phyloP scores from a whole-genome alignment of 2,797 vertebrate genomes.

The Coilia nasus region DNA sequence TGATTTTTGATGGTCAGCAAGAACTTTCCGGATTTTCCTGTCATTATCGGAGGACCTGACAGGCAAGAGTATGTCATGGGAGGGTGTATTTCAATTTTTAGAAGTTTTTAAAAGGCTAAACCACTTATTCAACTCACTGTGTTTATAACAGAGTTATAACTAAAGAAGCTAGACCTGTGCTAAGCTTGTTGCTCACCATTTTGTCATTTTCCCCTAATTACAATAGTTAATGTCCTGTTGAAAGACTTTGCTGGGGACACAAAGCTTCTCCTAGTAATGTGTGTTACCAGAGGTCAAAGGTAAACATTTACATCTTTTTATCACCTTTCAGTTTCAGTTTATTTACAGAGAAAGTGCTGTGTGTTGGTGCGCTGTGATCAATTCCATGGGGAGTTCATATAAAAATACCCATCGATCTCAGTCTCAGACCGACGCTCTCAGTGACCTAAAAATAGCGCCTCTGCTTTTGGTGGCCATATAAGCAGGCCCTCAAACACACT shows the following conservation, averaged over 20 bases:
- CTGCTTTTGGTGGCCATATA: constrained; percentile 54
- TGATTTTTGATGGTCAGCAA: constrained; percentile 52
- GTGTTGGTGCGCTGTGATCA: constrained; percentile 40
- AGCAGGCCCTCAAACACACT: constrained; percentile 58
- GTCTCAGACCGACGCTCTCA: constrained; percentile 35
- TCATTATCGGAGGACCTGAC: not conserved
- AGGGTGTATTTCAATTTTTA: no score
- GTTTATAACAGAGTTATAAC: constrained; percentile 18
- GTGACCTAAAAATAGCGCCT: constrained; percentile 56
- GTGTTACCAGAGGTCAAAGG: constrained; percentile 8
- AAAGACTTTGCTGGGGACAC: not conserved
- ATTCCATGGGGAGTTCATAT: constrained; percentile 44
- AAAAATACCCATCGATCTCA: constrained; percentile 57
- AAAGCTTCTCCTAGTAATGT: not conserved
- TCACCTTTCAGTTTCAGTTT: constrained; percentile 45
- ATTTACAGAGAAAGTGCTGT: constrained; percentile 52
- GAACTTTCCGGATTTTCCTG: not conserved
- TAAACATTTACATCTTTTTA: constrained; percentile 42
- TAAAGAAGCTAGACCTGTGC: not conserved
- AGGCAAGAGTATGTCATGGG: no score
- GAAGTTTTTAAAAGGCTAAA: not conserved
- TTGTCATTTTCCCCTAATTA: not conserved
- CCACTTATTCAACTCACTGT: not conserved
- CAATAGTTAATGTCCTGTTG: constrained; percentile 6
- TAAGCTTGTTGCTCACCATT: not conserved